Evolutionary conservation across 2,888 invertebrate species (phyloP).

Genomic region (Teleiodes luculella): DNA sequence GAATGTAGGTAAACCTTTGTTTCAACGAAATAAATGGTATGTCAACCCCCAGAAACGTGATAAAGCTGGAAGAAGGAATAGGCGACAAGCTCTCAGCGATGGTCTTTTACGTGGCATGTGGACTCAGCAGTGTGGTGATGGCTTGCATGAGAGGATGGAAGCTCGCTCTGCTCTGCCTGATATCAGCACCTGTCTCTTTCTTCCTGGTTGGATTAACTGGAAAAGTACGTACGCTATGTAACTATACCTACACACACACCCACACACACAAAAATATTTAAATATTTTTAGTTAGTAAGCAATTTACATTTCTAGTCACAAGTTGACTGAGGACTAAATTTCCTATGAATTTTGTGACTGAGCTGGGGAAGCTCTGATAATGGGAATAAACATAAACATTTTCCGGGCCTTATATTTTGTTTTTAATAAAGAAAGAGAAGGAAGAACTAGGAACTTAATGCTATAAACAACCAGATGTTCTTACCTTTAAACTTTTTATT

Average conservation of each 20-base stretch:
- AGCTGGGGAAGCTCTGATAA: too few species aligned
- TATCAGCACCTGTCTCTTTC: slow-evolving; percentile 84
- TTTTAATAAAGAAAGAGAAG: too few species aligned
- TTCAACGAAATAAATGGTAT: not conserved
- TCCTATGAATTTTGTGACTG: too few species aligned
- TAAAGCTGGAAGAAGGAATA: slow-evolving; percentile 89
- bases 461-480: not conserved
- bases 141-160: slow-evolving; percentile 90
- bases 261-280: too few species aligned
- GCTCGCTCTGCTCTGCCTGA: slow-evolving; percentile 85
- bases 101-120: slow-evolving; percentile 82
- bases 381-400: too few species aligned
- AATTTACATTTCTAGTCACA: too few species aligned
- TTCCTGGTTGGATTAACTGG: slow-evolving; percentile 81
- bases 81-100: slow-evolving; percentile 90
- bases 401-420: too few species aligned
- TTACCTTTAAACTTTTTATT: not conserved
- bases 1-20: too few species aligned
- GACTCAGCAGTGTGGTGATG: slow-evolving; percentile 83
- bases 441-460: too few species aligned
- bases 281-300: too few species aligned
- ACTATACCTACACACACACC: too few species aligned
- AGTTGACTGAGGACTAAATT: too few species aligned
- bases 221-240: slow-evolving; percentile 72
- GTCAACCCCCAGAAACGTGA: slow-evolving; percentile 79